Evolutionary conservation across 2,113 vertebrate species (phyloP), one percentile per base, ranked within the genome.

Genomic region (Heliornis fulica): DNA sequence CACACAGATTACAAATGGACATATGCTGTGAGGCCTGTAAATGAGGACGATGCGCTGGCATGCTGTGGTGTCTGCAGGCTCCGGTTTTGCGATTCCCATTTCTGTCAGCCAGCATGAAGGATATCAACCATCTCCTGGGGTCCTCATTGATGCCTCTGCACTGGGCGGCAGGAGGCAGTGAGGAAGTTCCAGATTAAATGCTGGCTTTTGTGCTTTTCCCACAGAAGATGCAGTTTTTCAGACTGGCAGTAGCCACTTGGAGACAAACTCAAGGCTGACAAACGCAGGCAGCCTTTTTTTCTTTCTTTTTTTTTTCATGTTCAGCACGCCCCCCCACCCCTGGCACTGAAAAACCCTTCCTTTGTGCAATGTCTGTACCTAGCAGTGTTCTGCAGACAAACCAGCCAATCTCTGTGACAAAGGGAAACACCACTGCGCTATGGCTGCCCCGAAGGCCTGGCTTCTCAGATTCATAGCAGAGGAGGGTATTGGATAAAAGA

Each of bases 81-180:
- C 53, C 7, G 1, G 15, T 83, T 88, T 76, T 51, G 59, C 11
- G 1, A 9, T 65, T 81, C 54, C 26, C 1, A 1, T 82, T 86
- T 76, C 87, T 32, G 12, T 82, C 64, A 79, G 66, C 10, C 50
- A 74, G 48, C 5, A 0, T 5, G 3, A 82, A 96, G 70, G 81
- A 38, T 79, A 57, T 91, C 53, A 87, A 92, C 70, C 78, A 72
- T 31, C 34, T 94, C 82, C 85, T 93, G 80, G 57, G 69, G 61
- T 51, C 83, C 56, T 91, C 85, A 79, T 79, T 77, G 86, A 45
- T 68, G 51, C 46, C 38, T 87, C 75, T 87, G 56, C 68, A 40
- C 34, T n/a, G 59, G 89, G 32, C 85, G 94, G 85, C 51, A 38
- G 90, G 68, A 50, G 56, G 38, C 54, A 69, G 38, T 11, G 38